Evolutionary conservation across 2,113 vertebrate genomes (phyloP).

Genomic region (Neogobius melanostomus): DNA sequence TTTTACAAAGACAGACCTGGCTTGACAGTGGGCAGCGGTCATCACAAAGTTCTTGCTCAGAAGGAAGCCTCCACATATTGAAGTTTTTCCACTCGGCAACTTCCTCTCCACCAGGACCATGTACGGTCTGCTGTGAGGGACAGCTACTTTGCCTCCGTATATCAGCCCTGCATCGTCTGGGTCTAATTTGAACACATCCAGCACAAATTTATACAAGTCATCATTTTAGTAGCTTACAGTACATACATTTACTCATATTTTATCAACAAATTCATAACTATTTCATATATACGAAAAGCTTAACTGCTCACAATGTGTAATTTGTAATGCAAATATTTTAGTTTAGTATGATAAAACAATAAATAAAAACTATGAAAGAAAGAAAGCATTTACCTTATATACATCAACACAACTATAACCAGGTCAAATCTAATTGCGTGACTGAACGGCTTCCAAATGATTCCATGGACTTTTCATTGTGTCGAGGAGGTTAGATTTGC

Average conservation of each 20-base stretch:
- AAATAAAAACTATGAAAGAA: too few relatives aligned
- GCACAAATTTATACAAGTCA: neutral
- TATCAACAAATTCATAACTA: too few relatives aligned
- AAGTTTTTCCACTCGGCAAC: accelerated
- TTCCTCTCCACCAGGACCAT: constrained; percentile 36
- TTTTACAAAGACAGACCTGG: constrained; percentile 31
- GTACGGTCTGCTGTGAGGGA: constrained; percentile 54
- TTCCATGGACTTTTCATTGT: too few relatives aligned
- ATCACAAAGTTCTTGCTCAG: constrained; percentile 64
- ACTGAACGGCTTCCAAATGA: too few relatives aligned
- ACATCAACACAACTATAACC: too few relatives aligned
- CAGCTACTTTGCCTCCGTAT: constrained; percentile 32
- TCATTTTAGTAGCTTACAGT: neutral
- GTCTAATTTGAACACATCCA: neutral
- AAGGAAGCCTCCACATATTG: constrained; percentile 57
- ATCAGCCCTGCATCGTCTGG: constrained; percentile 33
- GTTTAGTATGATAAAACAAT: too few relatives aligned
- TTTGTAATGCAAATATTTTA: too few relatives aligned
- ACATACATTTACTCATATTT: neutral
- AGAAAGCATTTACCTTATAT: too few relatives aligned
- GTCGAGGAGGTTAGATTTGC: too few relatives aligned
- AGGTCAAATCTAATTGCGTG: too few relatives aligned
- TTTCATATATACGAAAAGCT: too few relatives aligned
- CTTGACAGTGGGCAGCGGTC: constrained; percentile 68
- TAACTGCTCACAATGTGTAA: too few relatives aligned